These are phyloP conservation scores for Palythoa grandis DNA, from an alignment of 92 coral and sea anemone genomes.

Conservation along the genomic window DNA sequence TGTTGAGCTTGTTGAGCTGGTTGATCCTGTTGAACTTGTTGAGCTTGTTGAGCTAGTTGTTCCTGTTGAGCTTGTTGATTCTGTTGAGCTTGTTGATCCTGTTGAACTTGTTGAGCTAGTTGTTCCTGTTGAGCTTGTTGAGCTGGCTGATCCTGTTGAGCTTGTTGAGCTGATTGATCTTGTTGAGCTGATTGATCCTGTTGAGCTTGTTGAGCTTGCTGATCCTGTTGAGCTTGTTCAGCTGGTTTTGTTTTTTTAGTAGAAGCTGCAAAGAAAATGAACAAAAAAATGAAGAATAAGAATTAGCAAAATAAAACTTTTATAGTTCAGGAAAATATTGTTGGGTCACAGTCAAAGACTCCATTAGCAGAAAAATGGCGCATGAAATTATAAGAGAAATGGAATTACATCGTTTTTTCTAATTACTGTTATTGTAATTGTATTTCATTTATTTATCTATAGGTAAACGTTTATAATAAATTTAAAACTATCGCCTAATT, in stretches of 20 bases:
- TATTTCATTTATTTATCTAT: too few species aligned
- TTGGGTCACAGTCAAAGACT: too few species aligned
- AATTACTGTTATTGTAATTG: too few species aligned
- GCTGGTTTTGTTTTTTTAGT: not conserved
- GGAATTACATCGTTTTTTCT: too few species aligned
- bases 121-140: not conserved
- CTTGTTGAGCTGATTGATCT: not conserved
- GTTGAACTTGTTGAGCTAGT: not conserved
- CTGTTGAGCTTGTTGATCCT: not conserved
- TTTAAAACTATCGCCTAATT: too few species aligned
- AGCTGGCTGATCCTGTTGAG: not conserved
- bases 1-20: too few species aligned
- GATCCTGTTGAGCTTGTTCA: conserved; percentile 3
- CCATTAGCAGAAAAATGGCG: too few species aligned
- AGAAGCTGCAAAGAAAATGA: not conserved
- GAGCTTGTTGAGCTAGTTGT: not conserved
- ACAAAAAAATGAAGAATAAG: not conserved
- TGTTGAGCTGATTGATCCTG: not conserved
- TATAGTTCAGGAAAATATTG: not conserved
- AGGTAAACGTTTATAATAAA: too few species aligned
- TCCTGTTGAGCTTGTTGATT: not conserved
- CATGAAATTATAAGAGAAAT: too few species aligned
- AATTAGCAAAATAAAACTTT: not conserved
- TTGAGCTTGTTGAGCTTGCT: not conserved
- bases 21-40: not conserved